Base-by-base conservation (phyloP, 2,113 vertebrate genomes). In the Amphiprion ocellaris region DNA sequence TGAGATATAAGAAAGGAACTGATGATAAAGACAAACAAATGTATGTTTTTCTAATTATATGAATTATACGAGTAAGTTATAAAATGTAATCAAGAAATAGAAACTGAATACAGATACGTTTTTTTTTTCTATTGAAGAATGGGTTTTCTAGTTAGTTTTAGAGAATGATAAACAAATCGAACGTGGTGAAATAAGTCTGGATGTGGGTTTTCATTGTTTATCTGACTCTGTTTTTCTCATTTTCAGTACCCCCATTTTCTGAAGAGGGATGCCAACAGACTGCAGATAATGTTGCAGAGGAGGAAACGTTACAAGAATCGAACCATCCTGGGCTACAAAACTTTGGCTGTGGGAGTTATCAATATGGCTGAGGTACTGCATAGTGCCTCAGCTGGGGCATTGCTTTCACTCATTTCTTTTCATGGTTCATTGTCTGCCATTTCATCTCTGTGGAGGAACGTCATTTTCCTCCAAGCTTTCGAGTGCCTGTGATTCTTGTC, bases 271-370 rank as follows among this genome's bases (percentile, higher is more conserved):
- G 88, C 94, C 77, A 95, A 95, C 87, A 83, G 93, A 71, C 92
- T 95, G 23, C 95, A 95, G 89, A 94, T 95, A 5, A 95, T 95
- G 94, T 86, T 95, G 44, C 95, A 95, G 88, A 90, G 95, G 85
- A 92, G 95, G 59, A 95, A 95, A 81, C 92, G 95, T 63, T 95
- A 95, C 91, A 95, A 95, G 68, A 95, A 95, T 78, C 90, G 95
- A 70, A 95, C 95, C 67, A 95, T 95, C 74, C 90, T 95, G 78
- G 95, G 95, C 69, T 95, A 94, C 92, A 95, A 95, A 85, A 95
- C 95, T 0, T 77, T 95, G 61, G 95, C 95, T 0, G 89, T 95
- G 60, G 95, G 95, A 60, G 87, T 94, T 11, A 95, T 95, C 82
- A 94, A 95, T 78, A 95, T 95, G 95, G 93, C 94, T 0, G 94